Evolutionary conservation across 2,797 vertebrate genomes (phyloP), one percentile per base, ranked within the genome.

Genomic region (Sciurus carolinensis): DNA sequence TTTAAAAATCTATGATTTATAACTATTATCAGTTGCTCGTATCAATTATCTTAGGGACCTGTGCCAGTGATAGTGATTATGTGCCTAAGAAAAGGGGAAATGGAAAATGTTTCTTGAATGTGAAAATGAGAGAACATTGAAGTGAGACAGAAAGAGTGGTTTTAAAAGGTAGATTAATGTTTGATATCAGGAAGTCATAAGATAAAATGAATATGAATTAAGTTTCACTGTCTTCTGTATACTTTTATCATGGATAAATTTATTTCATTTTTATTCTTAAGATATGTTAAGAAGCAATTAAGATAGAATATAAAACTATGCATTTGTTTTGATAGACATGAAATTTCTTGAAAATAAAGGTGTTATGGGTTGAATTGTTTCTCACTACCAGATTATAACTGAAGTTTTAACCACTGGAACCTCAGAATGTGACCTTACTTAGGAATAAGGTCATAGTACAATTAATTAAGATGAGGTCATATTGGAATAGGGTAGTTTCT

Each of bases 201-300:
- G 75, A 44, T 54, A 72, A 64, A 73, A 76, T 83, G 54, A 36
- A n/a, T 20, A 8, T 62, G 22, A 71, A n/a, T 77, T 81, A n/a
- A 76, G 18, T 39, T 54, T 47, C n/a, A 39, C 57, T 69, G 5
- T 50, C 66, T 62, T 89, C 36, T 44, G 14, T 90, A 33, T n/a
- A 80, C 54, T 72, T 62, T 89, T 62, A 75, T 39, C 52, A 47
- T 44, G 67, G 66, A 36, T 72, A 72, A 18, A 36, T 69, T 36
- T 30, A 62, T 52, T 80, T 28, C 8, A 39, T 75, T 91, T 71
- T 88, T 79, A 72, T 87, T 82, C 28, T 72, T 66, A 77, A 88
- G 89, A 47, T 64, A 39, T 64, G 24, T 94, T 72, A 69, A 72
- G 26, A 80, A 75, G 12, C 64, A 88, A 44, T 96, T 91, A 39